Evolutionary conservation across 2,888 invertebrate species (phyloP).

Genomic region (Megamerina dolium): DNA sequence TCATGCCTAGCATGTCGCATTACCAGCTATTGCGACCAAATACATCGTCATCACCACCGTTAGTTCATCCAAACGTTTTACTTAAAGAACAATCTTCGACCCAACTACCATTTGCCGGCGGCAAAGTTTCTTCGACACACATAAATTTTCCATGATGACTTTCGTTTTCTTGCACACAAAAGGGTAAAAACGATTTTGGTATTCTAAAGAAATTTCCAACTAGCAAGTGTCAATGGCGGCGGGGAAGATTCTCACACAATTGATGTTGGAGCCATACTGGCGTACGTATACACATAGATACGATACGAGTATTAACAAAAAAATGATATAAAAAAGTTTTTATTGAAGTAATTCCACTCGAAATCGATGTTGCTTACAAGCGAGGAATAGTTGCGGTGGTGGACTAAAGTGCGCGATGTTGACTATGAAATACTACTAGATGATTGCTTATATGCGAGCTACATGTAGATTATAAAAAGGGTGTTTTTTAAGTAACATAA

Average conservation of each 20-base stretch:
- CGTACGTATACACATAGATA: too few species aligned
- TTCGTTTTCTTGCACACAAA: slow-evolving; percentile 6
- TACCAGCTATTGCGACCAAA: too few species aligned
- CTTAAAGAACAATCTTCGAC: too few species aligned
- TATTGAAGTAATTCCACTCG: slow-evolving; percentile 29
- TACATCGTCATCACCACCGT: too few species aligned
- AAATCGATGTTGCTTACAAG: slow-evolving; percentile 26
- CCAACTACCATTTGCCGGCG: slow-evolving; percentile 7
- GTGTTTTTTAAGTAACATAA: too few species aligned
- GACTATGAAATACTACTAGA: neutral
- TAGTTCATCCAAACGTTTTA: slow-evolving; percentile 10
- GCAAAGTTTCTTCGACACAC: slow-evolving; percentile 4
- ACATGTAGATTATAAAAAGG: too few species aligned
- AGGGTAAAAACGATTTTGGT: slow-evolving; percentile 10
- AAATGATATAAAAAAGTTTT: slow-evolving; percentile 22
- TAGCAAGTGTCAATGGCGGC: too few species aligned
- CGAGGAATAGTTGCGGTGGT: neutral
- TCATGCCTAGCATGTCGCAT: too few species aligned
- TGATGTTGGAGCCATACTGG: too few species aligned
- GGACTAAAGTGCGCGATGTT: slow-evolving; percentile 4
- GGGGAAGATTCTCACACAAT: too few species aligned
- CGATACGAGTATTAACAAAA: too few species aligned
- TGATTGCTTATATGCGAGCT: too few species aligned
- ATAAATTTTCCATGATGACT: slow-evolving; percentile 11
- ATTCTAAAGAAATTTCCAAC: slow-evolving; percentile 12